phyloP scores from a whole-genome alignment of 1,140 invertebrate genomes.

The Pseudomyrmex flavicornis region DNA sequence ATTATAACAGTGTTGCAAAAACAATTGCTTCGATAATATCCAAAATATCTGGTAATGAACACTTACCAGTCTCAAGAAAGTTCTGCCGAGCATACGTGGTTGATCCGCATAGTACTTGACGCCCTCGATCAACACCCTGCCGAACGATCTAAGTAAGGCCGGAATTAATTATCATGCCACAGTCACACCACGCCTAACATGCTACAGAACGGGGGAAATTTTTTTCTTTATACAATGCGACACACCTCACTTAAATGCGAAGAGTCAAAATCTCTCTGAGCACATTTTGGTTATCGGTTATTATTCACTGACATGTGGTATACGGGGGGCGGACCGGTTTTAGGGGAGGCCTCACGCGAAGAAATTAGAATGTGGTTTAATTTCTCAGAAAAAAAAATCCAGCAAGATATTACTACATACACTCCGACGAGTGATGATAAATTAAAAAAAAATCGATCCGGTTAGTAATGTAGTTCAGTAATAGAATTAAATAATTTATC shows the following conservation, averaged over 20 bases:
- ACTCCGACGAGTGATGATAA: background rate
- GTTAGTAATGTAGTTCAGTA: conserved; percentile 39
- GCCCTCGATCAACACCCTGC: conserved; percentile 96
- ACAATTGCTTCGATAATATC: background rate
- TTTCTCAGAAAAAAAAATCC: background rate
- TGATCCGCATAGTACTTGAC: conserved; percentile 96
- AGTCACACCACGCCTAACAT: conserved; percentile 79
- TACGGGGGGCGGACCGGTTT: background rate
- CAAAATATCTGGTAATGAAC: background rate
- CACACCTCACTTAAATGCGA: conserved; percentile 2
- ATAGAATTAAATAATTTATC: background rate
- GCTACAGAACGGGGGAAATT: conserved; percentile 50
- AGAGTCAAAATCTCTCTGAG: conserved; percentile 20
- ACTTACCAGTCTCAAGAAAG: conserved; percentile 92
- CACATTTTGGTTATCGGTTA: background rate
- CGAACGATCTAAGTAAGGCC: conserved; percentile 86
- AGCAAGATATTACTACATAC: conserved; percentile 3
- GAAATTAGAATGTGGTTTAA: conserved; percentile 32
- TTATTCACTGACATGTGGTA: conserved; percentile 48
- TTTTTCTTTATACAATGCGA: background rate
- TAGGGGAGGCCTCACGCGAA: background rate
- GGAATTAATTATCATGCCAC: conserved; percentile 84
- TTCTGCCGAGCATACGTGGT: conserved; percentile 93
- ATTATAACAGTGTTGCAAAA: no score
- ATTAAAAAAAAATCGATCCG: background rate